Conservation (phyloP, 2,888 invertebrate species). For the Pterostichus madidus region DNA sequence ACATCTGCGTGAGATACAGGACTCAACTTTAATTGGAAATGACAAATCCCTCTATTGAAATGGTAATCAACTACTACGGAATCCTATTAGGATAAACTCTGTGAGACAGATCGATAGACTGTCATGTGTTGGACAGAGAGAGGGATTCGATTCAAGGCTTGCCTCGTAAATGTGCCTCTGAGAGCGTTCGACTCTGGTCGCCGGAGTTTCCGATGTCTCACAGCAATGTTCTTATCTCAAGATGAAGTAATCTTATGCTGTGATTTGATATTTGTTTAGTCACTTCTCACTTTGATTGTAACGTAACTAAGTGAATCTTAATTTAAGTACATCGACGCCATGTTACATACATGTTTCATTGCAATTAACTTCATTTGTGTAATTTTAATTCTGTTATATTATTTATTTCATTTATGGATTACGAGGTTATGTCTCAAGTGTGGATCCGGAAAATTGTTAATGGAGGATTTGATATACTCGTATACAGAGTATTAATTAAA, state of each 20-base stretch:
- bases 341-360: not conserved
- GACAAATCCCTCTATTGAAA: constrained; percentile 79
- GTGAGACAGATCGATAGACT: constrained; percentile 75
- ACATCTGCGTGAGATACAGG: constrained; percentile 75
- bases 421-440: not conserved
- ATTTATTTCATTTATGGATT: not conserved
- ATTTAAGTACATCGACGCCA: not conserved
- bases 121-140: constrained; percentile 61
- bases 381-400: not conserved
- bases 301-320: not conserved
- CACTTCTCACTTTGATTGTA: too few relatives aligned
- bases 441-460: too few relatives aligned
- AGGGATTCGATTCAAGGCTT: constrained; percentile 13
- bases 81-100: constrained; percentile 79
- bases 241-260: constrained; percentile 18
- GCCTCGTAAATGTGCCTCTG: constrained; percentile 20
- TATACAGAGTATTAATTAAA: too few relatives aligned
- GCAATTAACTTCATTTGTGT: not conserved
- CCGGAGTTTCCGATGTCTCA: not conserved
- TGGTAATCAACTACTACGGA: constrained; percentile 79
- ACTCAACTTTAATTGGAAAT: constrained; percentile 79
- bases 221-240: too few relatives aligned
- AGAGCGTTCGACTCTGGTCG: constrained; percentile 19
- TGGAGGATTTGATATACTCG: too few relatives aligned
- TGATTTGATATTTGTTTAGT: constrained; percentile 5